Percentiles rank a stretch among this genome's conserved stretches.
Conservation (phyloP, 1,140 invertebrate genomes). For the Diploscapter pachys region DNA sequence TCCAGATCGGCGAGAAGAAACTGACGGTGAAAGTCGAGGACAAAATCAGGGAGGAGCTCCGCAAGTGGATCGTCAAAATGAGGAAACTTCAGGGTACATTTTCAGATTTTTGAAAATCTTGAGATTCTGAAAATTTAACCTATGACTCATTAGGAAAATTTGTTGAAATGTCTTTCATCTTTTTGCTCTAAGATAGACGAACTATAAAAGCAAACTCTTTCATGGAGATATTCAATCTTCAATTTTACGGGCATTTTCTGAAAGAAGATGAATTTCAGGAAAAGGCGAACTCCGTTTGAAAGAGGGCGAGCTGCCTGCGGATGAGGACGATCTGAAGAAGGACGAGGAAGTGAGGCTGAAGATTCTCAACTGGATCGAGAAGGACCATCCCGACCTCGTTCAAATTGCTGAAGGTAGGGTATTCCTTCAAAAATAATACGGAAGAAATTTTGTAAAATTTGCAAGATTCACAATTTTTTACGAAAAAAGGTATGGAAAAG, state of each 20-base stretch:
- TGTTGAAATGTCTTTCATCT: not conserved
- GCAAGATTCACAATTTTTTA: conserved; percentile 28
- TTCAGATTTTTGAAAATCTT: not conserved
- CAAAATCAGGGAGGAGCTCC: no score
- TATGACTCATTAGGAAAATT: not conserved
- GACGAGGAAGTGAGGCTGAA: conserved; percentile 35
- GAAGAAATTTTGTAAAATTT: no score
- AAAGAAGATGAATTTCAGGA: conserved; percentile 16
- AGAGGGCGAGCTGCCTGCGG: conserved; percentile 34
- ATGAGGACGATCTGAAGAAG: conserved; percentile 39
- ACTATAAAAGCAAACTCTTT: conserved; percentile 21
- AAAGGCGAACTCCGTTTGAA: conserved; percentile 31
- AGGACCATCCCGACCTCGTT: conserved; percentile 29
- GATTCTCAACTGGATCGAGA: conserved; percentile 31
- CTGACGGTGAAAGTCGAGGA: conserved; percentile 62
- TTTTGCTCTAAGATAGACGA: conserved; percentile 9
- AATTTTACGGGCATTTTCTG: conserved; percentile 5
- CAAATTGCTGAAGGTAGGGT: conserved; percentile 26
- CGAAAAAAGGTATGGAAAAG: not conserved
- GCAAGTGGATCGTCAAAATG: no score
- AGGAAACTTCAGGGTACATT: not conserved
- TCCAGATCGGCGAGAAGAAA: conserved; percentile 85
- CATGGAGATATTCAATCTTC: conserved; percentile 46
- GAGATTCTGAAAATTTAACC: not conserved
- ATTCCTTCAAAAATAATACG: not conserved